Evolutionary conservation across 2,888 invertebrate species (phyloP), one percentile per base, ranked within the genome.

Genomic region (Diarsia dahlii): DNA sequence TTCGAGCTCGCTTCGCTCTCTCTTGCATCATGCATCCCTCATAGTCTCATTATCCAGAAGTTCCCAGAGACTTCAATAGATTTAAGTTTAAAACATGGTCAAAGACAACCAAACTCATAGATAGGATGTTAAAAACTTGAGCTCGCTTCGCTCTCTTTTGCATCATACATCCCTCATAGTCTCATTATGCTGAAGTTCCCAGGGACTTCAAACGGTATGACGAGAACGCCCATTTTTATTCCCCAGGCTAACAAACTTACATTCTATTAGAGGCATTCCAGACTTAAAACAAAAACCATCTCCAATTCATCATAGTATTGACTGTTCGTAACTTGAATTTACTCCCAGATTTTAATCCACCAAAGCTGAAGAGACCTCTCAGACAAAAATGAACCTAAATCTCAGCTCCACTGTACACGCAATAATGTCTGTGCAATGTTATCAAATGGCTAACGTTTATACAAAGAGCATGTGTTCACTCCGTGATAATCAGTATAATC

Each of bases 401-500:
- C n/a, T n/a, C n/a, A 28, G 28, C 28, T 28, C 2, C 8, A 28
- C 15, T 54, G 15, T 45, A 28, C 15, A 28, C 28, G 28, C 28
- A 52, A 10, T 70, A 20, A 10, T 45, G 74, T 83, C 65, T 83
- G 63, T 63, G 48, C 63, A 71, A 74, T 66, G 63, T 72, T 77
- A 76, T 76, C 60, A 13, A 66, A 65, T 62, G 54, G 18, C 67
- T 52, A 66, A 70, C 63, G 66, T 77, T 63, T 84, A 83, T 70
- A 81, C 81, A 81, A 81, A 77, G 76, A 67, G 39, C 65, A 64
- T 65, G 68, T 75, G 72, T 80, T 66, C 48, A 52, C 70, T 64
- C 45, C 12, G 50, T 73, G 84, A 77, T 86, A 81, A 63, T 63
- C 62, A 39, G n/a, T 39, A n/a, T 63, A 63, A 87, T 83, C 71